Percentiles rank a stretch among this genome's conserved stretches.
Conservation (phyloP, 1,140 invertebrate genomes). For the Limonius californicus region DNA sequence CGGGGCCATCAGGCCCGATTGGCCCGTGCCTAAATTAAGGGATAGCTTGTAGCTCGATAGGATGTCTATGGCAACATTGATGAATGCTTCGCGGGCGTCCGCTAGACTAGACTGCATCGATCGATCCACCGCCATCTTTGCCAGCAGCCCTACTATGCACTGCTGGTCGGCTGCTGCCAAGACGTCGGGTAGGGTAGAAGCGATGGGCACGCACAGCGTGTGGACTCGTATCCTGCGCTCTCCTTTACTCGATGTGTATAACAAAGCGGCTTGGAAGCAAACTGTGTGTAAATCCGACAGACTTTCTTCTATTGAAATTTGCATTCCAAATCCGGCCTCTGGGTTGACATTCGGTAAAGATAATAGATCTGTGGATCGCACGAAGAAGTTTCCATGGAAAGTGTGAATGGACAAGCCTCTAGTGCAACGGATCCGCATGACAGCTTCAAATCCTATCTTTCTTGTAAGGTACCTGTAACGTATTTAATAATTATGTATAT, state of each 20-base stretch:
- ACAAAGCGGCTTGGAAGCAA: conserved; percentile 95
- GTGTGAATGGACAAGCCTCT: conserved; percentile 91
- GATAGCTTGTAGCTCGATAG: conserved; percentile 76
- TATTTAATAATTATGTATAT: no score
- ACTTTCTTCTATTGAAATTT: conserved; percentile 91
- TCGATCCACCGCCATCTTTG: conserved; percentile 97
- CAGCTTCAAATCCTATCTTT: conserved; percentile 98
- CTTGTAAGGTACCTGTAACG: conserved; percentile 81
- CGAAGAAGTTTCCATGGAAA: conserved; percentile 99
- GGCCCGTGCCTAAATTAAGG: conserved; percentile 58
- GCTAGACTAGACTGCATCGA: conserved; percentile 78
- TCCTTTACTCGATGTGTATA: conserved; percentile 98
- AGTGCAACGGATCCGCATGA: conserved; percentile 95
- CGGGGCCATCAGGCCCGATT: conserved; percentile 68
- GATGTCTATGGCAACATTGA: conserved; percentile 92
- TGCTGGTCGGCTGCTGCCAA: conserved; percentile 92
- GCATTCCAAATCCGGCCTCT: conserved; percentile 97
- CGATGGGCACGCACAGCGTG: conserved; percentile 91
- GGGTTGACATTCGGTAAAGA: conserved; percentile 97
- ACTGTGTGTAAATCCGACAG: conserved; percentile 82
- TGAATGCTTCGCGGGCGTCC: conserved; percentile 93
- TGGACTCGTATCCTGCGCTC: conserved; percentile 97
- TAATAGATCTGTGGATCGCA: conserved; percentile 93
- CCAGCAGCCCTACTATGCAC: conserved; percentile 85
- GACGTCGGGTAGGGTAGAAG: conserved; percentile 78